Conservation (phyloP, 2,113 vertebrate genomes). For the Zosterops borbonicus region DNA sequence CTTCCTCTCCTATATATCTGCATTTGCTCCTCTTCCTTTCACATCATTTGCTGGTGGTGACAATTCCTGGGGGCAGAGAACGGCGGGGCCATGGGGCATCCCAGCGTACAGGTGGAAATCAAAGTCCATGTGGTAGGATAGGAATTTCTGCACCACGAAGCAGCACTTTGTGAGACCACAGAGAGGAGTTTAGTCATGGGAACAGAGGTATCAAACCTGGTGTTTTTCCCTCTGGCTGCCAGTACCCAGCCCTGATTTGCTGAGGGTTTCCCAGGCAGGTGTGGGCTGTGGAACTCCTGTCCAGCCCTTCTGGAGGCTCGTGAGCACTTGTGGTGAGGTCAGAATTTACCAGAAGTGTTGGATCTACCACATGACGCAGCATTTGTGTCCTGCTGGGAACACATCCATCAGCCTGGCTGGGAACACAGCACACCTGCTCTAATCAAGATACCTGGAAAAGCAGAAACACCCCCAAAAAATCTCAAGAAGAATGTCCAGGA, state of each 20-base stretch:
- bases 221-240: neutral
- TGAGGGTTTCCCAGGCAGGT: neutral
- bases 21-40: neutral
- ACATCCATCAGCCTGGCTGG: neutral
- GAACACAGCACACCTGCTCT: neutral
- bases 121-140: neutral
- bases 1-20: neutral
- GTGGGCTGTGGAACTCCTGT: neutral
- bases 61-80: neutral
- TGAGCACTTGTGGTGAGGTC: neutral
- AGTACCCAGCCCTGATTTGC: neutral
- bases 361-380: neutral
- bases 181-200: neutral
- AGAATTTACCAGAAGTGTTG: neutral
- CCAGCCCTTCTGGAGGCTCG: neutral
- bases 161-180: neutral
- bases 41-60: neutral
- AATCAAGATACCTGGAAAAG: neutral
- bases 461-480: neutral
- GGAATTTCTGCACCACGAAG: neutral
- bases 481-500: neutral
- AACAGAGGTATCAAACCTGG: neutral
- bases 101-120: neutral
- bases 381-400: neutral
- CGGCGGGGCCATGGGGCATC: neutral